phyloP scores from a whole-genome alignment of 1,140 invertebrate genomes.

The Drosophila punjabiensis region DNA sequence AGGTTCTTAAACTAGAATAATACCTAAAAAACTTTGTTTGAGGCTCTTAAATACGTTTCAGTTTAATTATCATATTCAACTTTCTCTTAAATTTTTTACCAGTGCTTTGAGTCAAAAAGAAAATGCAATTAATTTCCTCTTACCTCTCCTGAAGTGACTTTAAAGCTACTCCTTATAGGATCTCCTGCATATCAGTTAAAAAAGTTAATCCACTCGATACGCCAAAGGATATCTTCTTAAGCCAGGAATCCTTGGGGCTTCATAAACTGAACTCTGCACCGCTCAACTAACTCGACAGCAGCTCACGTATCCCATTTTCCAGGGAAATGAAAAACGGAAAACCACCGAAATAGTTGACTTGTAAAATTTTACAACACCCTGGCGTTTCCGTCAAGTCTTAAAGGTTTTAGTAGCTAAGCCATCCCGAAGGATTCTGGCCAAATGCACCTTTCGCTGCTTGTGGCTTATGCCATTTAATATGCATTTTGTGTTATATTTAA shows the following conservation, averaged over 20 bases:
- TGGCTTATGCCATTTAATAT: constrained; percentile 84
- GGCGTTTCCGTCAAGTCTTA: constrained; percentile 76
- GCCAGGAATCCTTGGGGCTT: constrained; percentile 26
- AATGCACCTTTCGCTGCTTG: constrained; percentile 58
- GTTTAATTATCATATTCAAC: neutral
- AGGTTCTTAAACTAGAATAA: neutral
- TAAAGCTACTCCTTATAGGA: neutral
- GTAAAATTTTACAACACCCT: constrained; percentile 79
- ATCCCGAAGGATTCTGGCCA: constrained; percentile 41
- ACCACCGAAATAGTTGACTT: constrained; percentile 65
- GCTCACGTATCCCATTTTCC: constrained; percentile 41
- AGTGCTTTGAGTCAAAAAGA: neutral
- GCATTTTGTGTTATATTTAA: constrained; percentile 85
- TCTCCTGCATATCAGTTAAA: constrained; percentile 8
- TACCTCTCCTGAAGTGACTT: neutral
- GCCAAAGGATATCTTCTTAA: constrained; percentile 28
- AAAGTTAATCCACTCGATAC: constrained; percentile 38
- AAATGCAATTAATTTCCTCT: neutral
- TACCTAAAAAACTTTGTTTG: neutral
- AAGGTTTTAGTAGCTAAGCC: constrained; percentile 79
- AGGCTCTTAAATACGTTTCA: neutral
- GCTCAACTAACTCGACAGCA: constrained; percentile 25
- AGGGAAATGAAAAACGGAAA: constrained; percentile 67
- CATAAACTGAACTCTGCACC: constrained; percentile 31
- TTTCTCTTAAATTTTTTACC: neutral